Base-by-base conservation (phyloP, 2,113 vertebrate species). In the Amphiprion ocellaris region DNA sequence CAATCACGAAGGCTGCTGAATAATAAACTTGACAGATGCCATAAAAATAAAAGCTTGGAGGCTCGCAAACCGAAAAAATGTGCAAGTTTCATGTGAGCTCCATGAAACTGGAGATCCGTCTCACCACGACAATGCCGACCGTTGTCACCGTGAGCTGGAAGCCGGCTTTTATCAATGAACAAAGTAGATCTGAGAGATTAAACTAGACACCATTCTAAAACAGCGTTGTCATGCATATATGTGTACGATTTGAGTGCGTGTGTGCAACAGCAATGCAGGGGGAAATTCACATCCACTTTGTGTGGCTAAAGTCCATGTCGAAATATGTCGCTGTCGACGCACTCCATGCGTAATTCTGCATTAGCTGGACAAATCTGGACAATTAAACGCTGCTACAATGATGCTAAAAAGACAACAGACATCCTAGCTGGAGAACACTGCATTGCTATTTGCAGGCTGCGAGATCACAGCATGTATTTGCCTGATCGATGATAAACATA, bases 141-240 rank as follows among this genome's bases (percentile, higher is more conserved):
- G 85, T 87, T 91, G 91, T 92, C 90, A 88, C 82, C 85, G 21
- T 1, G 53, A 71, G 67, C 37, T 6, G 56, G 6, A 8, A 84
- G 71, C 86, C 86, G 90, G 84, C 79, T 79, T 90, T 88, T 77
- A 79, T 87, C 82, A 89, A 86, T 90, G 88, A 72, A 87, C 77
- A 77, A 85, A 90, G 81, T 89, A 59, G 37, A 87, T 77, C 59
- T 72, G 10, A 37, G 49, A 39, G 46, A 83, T 55, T 9, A 39
- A 69, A 71, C 63, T 12, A 52, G 52, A 30, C 68, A 65, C 59
- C 37, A 67, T 85, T 77, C 56, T 41, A 68, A 39, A 65, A 5
- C 56, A 53, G 33, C 33, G 33, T 37, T 54, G 55, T 56, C 77
- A 69, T n/a, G 68, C 49, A 58, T 70, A 21, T 24, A 0, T 2